phyloP scores from a whole-genome alignment of 2,888 invertebrate genomes.

The Oxycera nigricornis region DNA sequence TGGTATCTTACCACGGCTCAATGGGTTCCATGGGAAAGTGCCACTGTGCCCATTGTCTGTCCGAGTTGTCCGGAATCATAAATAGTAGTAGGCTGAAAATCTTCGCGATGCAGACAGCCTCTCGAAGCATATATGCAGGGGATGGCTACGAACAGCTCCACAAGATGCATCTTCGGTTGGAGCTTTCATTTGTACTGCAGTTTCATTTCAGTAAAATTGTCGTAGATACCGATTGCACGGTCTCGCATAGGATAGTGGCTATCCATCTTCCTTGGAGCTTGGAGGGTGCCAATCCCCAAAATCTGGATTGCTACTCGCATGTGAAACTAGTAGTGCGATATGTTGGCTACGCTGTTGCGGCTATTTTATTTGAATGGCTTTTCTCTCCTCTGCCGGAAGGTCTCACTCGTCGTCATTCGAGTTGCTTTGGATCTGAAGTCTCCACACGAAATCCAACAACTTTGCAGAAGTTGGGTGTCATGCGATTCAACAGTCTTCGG shows the following conservation, averaged over 20 bases:
- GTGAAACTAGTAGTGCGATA: not conserved
- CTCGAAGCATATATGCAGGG: not conserved
- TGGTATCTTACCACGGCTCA: not conserved
- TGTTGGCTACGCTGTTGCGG: conserved; percentile 20
- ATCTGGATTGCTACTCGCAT: not conserved
- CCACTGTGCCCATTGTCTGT: not conserved
- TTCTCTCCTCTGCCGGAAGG: conserved; percentile 51
- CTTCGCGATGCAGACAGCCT: no score
- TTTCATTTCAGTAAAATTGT: not conserved
- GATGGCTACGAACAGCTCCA: not conserved
- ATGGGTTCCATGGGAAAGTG: not conserved
- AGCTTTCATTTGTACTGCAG: not conserved
- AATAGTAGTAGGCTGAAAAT: no score
- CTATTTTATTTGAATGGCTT: conserved; percentile 11
- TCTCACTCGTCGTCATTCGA: not conserved
- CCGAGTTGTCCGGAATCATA: not conserved
- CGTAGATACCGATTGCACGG: not conserved
- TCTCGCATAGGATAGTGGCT: not conserved
- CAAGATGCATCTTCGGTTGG: no score
- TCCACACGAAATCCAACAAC: conserved; percentile 15
- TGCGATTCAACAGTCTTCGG: no score
- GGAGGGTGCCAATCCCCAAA: not conserved
- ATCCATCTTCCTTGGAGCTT: not conserved
- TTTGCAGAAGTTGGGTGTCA: no score
- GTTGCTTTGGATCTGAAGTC: conserved; percentile 2